Base-by-base conservation (phyloP, 2,113 vertebrate species). In the Hassar affinis region DNA sequence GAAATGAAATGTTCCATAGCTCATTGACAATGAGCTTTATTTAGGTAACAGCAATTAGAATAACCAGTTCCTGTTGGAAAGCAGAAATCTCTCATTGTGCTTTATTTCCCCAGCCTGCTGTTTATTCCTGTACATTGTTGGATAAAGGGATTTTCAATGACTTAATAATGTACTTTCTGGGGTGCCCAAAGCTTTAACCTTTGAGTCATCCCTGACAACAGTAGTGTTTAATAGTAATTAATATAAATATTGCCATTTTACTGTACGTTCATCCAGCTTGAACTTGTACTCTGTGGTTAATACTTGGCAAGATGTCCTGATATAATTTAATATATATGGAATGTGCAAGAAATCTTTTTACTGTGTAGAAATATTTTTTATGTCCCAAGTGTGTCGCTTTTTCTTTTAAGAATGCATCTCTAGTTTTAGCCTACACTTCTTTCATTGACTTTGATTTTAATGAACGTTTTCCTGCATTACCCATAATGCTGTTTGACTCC, bases 1-100 rank as follows among this genome's bases (percentile, higher is more conserved):
- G 27, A 22, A 47, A 20, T 62, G 57, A 62, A 61, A 61, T 62
- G 77, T 79, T 61, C 30, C 59, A 56, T 57, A 79, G 45, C 18
- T 30, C 45, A 49, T 80, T 80, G 47, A 52, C 45, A 17, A 22
- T n/a, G 9, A 64, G 42, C 47, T 80, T 30, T 80, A 49, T 66
- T 51, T 51, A 27, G 38, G 2, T n/a, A 68, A 35, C 47, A 33
- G 30, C 15, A 49, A 4, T 64, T 49, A 33, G 47, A 66, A 33
- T 4, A 14, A n/a, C 4, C 1, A 27, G 12, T 49, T 75, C 17
- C 22, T 71, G 20, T 47, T 72, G 69, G 25, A 49, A 49, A 74
- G 45, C 10, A 27, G n/a, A 74, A 27, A 74, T 27, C 1, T 42
- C 10, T 49, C n/a, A 18, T 30, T 30, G 71, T 27, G 71, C 47